Percentiles rank a stretch among this genome's conserved stretches.
Evolutionary conservation across 2,888 invertebrate genomes (phyloP).

Genomic region (Latheticus oryzae): DNA sequence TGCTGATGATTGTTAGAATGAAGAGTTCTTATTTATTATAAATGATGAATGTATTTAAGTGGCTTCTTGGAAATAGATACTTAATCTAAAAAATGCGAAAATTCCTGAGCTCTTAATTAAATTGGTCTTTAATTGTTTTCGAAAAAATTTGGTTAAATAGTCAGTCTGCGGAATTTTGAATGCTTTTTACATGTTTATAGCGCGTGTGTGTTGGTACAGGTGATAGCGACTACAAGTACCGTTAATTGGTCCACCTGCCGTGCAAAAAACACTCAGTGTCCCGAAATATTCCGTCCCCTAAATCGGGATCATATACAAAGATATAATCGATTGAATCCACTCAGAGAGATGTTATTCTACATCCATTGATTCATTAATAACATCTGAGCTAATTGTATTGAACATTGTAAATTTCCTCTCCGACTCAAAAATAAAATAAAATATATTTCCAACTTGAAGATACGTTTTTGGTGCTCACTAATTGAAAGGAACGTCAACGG

Average conservation of each 20-base stretch:
- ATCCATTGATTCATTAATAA: constrained; percentile 41
- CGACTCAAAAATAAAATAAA: constrained; percentile 25
- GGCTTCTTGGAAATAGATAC: no score
- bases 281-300: constrained; percentile 17
- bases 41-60: no score
- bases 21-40: no score
- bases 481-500: constrained; percentile 53
- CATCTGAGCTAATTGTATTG: constrained; percentile 43
- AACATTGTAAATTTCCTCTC: constrained; percentile 41
- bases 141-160: constrained; percentile 46
- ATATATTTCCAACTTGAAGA: constrained; percentile 31
- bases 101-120: background rate
- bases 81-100: background rate
- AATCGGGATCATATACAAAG: constrained; percentile 18
- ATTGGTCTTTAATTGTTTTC: constrained; percentile 37
- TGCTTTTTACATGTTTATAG: constrained; percentile 49
- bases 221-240: constrained; percentile 65
- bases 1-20: no score
- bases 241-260: constrained; percentile 65
- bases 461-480: constrained; percentile 38
- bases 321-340: constrained; percentile 13
- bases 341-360: constrained; percentile 16
- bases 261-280: constrained; percentile 46
- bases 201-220: constrained; percentile 60
- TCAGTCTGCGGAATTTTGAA: constrained; percentile 52